These are phyloP conservation scores for Amphilophus citrinellus DNA, from an alignment of 2,113 vertebrate species.

Conservation along the genomic window DNA sequence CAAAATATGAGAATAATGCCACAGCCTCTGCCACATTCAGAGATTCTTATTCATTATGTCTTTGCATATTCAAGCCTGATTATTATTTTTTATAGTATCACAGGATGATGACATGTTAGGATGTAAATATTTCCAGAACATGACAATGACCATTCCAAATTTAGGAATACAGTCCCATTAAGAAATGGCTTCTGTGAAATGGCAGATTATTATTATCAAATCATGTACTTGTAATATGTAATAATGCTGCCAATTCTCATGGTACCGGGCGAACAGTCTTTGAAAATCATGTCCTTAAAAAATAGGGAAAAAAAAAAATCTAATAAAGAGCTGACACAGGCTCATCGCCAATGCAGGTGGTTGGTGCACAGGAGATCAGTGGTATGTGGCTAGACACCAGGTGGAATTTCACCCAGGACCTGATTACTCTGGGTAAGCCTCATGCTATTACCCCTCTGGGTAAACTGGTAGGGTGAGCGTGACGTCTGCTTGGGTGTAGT, in stretches of 20 bases:
- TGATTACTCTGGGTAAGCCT: not conserved
- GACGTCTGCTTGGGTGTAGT: too few species aligned
- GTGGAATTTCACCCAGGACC: too few species aligned
- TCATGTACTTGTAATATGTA: too few species aligned
- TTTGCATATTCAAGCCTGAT: not conserved
- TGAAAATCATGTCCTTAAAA: not conserved
- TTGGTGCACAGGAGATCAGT: not conserved
- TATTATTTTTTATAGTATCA: not conserved
- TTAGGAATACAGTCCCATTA: too few species aligned
- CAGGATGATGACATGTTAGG: not conserved
- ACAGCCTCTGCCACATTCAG: not conserved
- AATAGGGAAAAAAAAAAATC: too few species aligned
- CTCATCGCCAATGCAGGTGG: not conserved
- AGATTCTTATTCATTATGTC: not conserved
- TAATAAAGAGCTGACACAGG: not conserved
- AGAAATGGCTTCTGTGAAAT: too few species aligned
- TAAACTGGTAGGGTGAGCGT: too few species aligned
- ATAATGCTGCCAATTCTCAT: too few species aligned
- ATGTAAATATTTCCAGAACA: not conserved
- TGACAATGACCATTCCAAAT: not conserved
- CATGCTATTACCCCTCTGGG: not conserved
- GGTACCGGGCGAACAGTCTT: not conserved
- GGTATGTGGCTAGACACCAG: not conserved
- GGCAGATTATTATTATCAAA: too few species aligned
- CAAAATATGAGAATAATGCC: not conserved